Evolutionary conservation across 2,888 invertebrate genomes (phyloP).

Genomic region (Sabatieria punctata): DNA sequence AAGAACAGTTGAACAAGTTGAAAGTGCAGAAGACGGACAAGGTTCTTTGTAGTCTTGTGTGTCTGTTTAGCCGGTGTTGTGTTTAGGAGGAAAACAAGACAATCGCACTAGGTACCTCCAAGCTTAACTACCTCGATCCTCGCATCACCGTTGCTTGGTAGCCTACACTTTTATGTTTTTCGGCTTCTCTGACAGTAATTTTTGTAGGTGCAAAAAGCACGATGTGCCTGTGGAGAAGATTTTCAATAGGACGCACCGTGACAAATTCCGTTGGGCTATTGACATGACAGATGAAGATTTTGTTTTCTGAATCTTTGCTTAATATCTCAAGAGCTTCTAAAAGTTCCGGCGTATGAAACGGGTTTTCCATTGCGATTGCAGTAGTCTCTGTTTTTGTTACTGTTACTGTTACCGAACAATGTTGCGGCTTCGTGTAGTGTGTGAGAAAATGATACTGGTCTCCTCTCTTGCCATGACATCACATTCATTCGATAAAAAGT

Average conservation of each 20-base stretch:
- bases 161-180: conserved; percentile 34
- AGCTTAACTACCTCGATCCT: conserved; percentile 96
- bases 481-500: too few species aligned
- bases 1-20: conserved; percentile 75
- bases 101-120: conserved; percentile 93
- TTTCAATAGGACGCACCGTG: conserved; percentile 96
- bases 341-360: too few species aligned
- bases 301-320: too few species aligned
- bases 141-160: conserved; percentile 96
- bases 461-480: too few species aligned
- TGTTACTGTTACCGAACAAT: too few species aligned
- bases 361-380: too few species aligned
- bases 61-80: conserved; percentile 8
- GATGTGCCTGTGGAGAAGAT: conserved; percentile 92
- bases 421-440: too few species aligned
- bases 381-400: too few species aligned
- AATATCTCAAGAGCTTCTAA: too few species aligned
- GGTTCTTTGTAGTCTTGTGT: conserved; percentile 25
- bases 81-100: conserved; percentile 85
- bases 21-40: conserved; percentile 90
- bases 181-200: conserved; percentile 17
- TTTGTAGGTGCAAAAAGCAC: conserved; percentile 80
- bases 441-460: too few species aligned
- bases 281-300: conserved; percentile 91
- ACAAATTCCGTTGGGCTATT: conserved; percentile 99